Conservation (phyloP, 1,140 invertebrate species). For the Drosophila subobscura region DNA sequence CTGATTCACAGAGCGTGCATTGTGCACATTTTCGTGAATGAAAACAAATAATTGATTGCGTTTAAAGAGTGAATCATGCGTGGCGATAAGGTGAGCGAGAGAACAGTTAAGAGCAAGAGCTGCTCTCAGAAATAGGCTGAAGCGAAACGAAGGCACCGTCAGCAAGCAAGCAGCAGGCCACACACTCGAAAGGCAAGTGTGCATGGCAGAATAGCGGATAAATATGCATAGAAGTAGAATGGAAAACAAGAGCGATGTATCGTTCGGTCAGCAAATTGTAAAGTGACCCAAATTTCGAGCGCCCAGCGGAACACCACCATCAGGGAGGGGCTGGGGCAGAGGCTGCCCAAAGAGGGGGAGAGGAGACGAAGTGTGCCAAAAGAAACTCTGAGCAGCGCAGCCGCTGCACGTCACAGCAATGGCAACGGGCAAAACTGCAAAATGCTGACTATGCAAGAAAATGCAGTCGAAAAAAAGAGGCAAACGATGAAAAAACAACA, state of each 20-base stretch:
- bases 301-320: conserved; percentile 19
- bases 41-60: conserved; percentile 73
- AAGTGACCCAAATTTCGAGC: conserved; percentile 75
- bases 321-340: conserved; percentile 8
- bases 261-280: conserved; percentile 78
- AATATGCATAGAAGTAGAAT: conserved; percentile 51
- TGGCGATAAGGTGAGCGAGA: conserved; percentile 55
- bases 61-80: conserved; percentile 74
- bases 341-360: conserved; percentile 4
- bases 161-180: too few relatives aligned
- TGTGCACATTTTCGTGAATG: conserved; percentile 74
- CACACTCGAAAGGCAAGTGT: conserved; percentile 50
- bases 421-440: conserved; percentile 49
- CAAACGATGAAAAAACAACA: conserved; percentile 22
- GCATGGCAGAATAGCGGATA: conserved; percentile 63
- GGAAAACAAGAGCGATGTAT: conserved; percentile 60
- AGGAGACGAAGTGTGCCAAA: conserved; percentile 70
- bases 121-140: conserved; percentile 61
- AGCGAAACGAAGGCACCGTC: conserved; percentile 24
- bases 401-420: conserved; percentile 56
- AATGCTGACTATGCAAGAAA: conserved; percentile 81
- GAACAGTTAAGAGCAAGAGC: conserved; percentile 8
- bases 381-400: conserved; percentile 53
- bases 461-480: conserved; percentile 60
- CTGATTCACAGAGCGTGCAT: conserved; percentile 61